Percentiles rank a stretch among this genome's conserved stretches.
phyloP scores from a whole-genome alignment of 2,797 vertebrate genomes.

The Aeoliscus strigatus region DNA sequence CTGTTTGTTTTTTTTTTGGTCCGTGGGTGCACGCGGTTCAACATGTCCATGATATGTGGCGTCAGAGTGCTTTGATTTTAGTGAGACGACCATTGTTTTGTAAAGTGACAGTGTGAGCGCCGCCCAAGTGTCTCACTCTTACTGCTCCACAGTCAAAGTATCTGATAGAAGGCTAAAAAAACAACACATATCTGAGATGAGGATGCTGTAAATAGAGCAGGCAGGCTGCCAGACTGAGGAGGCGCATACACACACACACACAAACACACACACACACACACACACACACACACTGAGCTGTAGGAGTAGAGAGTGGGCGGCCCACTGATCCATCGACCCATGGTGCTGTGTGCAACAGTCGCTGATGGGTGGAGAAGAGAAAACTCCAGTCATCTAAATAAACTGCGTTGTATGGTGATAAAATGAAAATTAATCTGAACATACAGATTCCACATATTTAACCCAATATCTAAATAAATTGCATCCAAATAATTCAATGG shows the following conservation, averaged over 20 bases:
- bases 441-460: no score
- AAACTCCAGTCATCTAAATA: conserved; percentile 26
- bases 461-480: no score
- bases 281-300: conserved; percentile 53
- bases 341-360: conserved; percentile 56
- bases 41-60: conserved; percentile 44
- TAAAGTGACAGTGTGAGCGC: conserved; percentile 33
- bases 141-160: conserved; percentile 49
- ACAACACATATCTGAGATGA: conserved; percentile 62
- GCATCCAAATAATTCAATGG: no score
- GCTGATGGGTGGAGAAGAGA: conserved; percentile 27
- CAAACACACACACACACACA: no score
- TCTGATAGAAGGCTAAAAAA: conserved; percentile 52
- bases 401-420: no score
- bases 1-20: conserved; percentile 26
- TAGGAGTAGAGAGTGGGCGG: conserved; percentile 60
- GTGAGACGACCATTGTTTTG: conserved; percentile 36
- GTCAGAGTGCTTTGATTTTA: conserved; percentile 43
- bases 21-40: conserved; percentile 32
- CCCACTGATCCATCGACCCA: conserved; percentile 63
- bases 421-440: no score
- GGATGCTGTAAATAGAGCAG: conserved; percentile 66
- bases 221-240: conserved; percentile 65
- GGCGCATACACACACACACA: no score
- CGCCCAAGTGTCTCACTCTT: conserved; percentile 42